These are phyloP conservation scores for Eospalax fontanierii DNA, from an alignment of 2,797 vertebrate genomes.

Conservation along the genomic window DNA sequence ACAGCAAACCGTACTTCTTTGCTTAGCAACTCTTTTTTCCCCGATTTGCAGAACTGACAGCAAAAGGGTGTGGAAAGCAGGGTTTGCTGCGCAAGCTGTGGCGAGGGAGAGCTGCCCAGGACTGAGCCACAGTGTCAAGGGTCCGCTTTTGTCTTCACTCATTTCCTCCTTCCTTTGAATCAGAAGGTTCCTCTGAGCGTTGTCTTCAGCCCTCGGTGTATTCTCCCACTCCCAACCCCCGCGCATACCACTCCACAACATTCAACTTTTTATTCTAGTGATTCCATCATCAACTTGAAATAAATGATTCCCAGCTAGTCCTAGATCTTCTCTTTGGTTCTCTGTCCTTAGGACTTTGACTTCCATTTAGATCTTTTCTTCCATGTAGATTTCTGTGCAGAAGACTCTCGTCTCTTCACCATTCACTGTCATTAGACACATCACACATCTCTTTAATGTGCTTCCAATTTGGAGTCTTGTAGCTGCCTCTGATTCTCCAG, in stretches of 20 bases:
- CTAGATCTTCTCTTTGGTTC: neutral
- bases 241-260: too few species aligned
- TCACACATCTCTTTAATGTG: neutral
- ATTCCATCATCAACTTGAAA: constrained; percentile 39
- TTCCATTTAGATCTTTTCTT: neutral
- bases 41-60: neutral
- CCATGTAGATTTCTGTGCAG: neutral
- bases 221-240: accelerated
- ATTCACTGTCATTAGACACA: neutral
- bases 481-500: neutral
- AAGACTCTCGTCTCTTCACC: neutral
- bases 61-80: neutral
- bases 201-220: neutral
- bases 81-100: neutral
- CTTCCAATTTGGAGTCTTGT: neutral
- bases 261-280: neutral
- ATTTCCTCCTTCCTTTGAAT: neutral
- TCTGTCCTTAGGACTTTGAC: neutral
- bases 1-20: neutral
- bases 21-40: neutral
- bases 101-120: neutral
- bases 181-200: neutral
- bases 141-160: neutral
- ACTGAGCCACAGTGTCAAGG: neutral
- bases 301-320: neutral